Conservation (phyloP, 1,140 invertebrate species). For the Caenorhabditis inopinata region DNA sequence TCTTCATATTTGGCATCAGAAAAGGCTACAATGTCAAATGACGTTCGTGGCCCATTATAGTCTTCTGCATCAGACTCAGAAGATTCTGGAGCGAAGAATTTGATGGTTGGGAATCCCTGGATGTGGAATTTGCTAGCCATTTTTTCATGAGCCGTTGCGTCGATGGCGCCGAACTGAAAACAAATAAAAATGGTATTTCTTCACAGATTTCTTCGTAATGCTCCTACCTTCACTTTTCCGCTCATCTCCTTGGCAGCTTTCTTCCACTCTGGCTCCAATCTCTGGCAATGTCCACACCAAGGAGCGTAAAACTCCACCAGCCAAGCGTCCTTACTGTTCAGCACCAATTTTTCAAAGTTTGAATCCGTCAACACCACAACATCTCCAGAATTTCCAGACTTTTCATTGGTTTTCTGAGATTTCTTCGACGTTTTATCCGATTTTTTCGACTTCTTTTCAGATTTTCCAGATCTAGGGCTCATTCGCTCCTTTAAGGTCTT, state of each 20-base stretch:
- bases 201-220: slow-evolving; percentile 75
- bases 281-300: slow-evolving; percentile 21
- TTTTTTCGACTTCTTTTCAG: neutral
- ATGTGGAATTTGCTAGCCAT: slow-evolving; percentile 80
- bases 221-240: neutral
- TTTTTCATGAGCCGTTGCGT: slow-evolving; percentile 85
- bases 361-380: neutral
- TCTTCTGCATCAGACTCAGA: neutral
- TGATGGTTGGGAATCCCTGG: slow-evolving; percentile 90
- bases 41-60: neutral
- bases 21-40: neutral
- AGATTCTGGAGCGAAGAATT: slow-evolving; percentile 76
- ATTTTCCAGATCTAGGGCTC: neutral
- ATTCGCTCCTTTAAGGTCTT: neutral
- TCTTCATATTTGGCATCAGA: neutral
- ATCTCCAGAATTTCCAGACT: neutral
- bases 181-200: slow-evolving; percentile 71
- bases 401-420: no score
- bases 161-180: slow-evolving; percentile 74
- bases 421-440: neutral
- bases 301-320: slow-evolving; percentile 4
- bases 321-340: slow-evolving; percentile 2
- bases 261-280: neutral
- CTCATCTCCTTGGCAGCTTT: neutral
- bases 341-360: neutral